Evolutionary conservation across 2,797 vertebrate genomes (phyloP).

Genomic region (Dermochelys coriacea): DNA sequence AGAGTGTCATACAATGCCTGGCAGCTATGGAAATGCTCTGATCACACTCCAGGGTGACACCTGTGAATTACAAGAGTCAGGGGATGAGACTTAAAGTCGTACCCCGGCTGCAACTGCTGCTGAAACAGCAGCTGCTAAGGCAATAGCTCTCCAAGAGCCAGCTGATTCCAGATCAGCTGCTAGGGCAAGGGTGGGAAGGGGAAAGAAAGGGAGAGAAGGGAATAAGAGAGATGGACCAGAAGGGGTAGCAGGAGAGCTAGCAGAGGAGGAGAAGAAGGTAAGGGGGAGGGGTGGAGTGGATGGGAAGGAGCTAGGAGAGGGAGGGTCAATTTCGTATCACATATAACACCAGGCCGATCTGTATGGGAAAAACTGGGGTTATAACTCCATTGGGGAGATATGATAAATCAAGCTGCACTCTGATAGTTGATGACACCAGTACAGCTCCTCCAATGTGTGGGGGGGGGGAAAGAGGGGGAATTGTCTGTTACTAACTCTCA

Average conservation of each 20-base stretch:
- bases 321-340: accelerated
- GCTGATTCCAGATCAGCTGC: accelerated
- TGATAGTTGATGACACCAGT: background rate
- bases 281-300: background rate
- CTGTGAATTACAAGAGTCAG: background rate
- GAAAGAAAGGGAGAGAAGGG: background rate
- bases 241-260: background rate
- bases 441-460: background rate
- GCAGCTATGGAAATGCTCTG: background rate
- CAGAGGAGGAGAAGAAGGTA: background rate
- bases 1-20: background rate
- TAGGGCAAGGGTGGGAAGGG: background rate
- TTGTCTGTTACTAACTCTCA: background rate
- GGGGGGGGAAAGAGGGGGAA: background rate
- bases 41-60: background rate
- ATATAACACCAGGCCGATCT: background rate
- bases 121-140: background rate
- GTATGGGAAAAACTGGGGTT: accelerated
- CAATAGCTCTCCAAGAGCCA: background rate
- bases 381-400: background rate
- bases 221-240: background rate
- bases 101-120: accelerated
- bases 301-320: background rate
- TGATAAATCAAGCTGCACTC: background rate
- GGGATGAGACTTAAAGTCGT: background rate